Conservation (phyloP, 2,797 vertebrate species). For the Spea hammondii region DNA sequence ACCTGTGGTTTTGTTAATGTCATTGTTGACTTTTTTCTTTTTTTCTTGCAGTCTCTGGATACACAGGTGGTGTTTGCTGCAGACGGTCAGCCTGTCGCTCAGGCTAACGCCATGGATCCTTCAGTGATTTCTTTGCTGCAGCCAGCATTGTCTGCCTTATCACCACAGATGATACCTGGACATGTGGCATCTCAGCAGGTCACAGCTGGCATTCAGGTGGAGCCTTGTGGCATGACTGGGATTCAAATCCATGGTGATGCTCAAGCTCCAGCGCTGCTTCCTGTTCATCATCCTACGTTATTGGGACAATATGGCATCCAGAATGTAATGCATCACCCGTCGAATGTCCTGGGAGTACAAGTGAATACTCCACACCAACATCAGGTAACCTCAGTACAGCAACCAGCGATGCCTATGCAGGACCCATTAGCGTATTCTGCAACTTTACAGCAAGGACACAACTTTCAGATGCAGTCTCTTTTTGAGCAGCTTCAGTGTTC, state of each 20-base stretch:
- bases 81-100: conserved; percentile 46
- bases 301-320: conserved; percentile 36
- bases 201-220: conserved; percentile 47
- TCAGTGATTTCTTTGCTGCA: conserved; percentile 57
- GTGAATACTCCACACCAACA: conserved; percentile 38
- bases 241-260: conserved; percentile 60
- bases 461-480: conserved; percentile 53
- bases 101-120: conserved; percentile 45
- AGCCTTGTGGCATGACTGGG: conserved; percentile 62
- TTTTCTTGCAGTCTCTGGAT: conserved; percentile 64
- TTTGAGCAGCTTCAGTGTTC: conserved; percentile 63
- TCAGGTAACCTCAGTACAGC: conserved; percentile 36
- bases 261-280: conserved; percentile 46
- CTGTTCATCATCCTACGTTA: conserved; percentile 36
- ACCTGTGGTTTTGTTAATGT: neutral
- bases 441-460: conserved; percentile 33
- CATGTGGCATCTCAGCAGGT: conserved; percentile 59
- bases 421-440: conserved; percentile 18
- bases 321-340: conserved; percentile 49
- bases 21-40: conserved; percentile 45
- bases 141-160: conserved; percentile 68
- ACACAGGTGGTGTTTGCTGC: conserved; percentile 58
- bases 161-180: conserved; percentile 66
- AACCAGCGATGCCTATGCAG: conserved; percentile 22
- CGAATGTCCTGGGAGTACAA: conserved; percentile 45